These are phyloP conservation scores for Trichoplusia ni DNA, from an alignment of 1,140 invertebrate genomes.

Conservation along the genomic window DNA sequence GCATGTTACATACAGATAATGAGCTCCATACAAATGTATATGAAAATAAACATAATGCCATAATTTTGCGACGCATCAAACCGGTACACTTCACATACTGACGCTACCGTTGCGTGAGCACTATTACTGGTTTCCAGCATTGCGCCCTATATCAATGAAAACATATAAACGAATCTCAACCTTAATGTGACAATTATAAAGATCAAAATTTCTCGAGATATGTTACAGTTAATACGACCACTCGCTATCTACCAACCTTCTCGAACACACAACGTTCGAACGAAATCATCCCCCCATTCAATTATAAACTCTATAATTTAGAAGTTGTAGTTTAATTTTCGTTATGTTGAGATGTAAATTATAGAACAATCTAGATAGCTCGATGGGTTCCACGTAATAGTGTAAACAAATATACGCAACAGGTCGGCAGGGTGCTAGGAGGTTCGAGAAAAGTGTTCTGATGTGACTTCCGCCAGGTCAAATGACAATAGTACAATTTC, in stretches of 20 bases:
- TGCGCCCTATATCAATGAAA: constrained; percentile 3
- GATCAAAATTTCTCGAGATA: background rate
- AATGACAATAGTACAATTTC: no score
- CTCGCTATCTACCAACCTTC: no score
- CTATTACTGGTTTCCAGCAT: constrained; percentile 24
- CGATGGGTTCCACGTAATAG: constrained; percentile 38
- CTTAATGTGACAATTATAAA: background rate
- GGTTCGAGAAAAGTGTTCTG: constrained; percentile 14
- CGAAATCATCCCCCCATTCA: no score
- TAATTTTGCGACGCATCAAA: background rate
- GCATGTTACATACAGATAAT: no score
- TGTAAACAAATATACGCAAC: constrained; percentile 47
- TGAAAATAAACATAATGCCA: background rate
- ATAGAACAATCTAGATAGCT: constrained; percentile 33
- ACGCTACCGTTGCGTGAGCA: constrained; percentile 23
- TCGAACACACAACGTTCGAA: no score
- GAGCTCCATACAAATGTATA: no score
- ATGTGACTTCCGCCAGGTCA: no score
- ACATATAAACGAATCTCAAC: background rate
- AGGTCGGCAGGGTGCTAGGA: constrained; percentile 32
- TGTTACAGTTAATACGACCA: no score
- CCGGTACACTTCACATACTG: constrained; percentile 13
- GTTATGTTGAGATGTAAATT: background rate
- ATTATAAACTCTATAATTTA: background rate
- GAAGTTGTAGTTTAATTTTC: background rate